phyloP scores from a whole-genome alignment of 2,797 vertebrate species.

The Manis javanica region DNA sequence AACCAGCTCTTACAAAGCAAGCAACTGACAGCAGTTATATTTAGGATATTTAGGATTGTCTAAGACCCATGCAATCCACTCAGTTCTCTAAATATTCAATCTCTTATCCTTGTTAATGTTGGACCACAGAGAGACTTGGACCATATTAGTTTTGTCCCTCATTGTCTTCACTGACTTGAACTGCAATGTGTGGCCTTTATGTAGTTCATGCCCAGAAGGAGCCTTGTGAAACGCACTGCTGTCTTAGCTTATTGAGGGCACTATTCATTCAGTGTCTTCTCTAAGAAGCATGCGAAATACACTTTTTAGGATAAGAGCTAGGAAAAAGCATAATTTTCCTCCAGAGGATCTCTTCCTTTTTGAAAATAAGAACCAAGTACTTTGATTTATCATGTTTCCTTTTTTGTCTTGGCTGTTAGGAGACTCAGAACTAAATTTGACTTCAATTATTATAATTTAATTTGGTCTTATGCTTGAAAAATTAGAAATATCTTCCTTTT shows the following conservation, averaged over 20 bases:
- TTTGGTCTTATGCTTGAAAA: constrained; percentile 8
- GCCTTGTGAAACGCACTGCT: not conserved
- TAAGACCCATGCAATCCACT: not conserved
- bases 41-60: not conserved
- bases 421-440: constrained; percentile 38
- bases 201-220: not conserved
- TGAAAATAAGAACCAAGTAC: not conserved
- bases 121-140: not conserved
- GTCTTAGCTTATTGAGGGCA: not conserved
- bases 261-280: not conserved
- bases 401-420: not conserved
- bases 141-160: not conserved
- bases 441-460: constrained; percentile 25
- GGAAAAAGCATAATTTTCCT: not conserved
- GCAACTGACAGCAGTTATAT: not conserved
- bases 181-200: not conserved
- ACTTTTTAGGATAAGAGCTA: not conserved
- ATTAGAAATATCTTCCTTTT: not conserved
- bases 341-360: not conserved
- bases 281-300: not conserved
- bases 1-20: not conserved
- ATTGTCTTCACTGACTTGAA: not conserved
- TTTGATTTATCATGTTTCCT: not conserved
- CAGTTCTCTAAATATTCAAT: not conserved
- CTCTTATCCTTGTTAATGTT: not conserved